phyloP scores from a whole-genome alignment of 2,888 invertebrate species.

The Tenthredo scrophulariae region DNA sequence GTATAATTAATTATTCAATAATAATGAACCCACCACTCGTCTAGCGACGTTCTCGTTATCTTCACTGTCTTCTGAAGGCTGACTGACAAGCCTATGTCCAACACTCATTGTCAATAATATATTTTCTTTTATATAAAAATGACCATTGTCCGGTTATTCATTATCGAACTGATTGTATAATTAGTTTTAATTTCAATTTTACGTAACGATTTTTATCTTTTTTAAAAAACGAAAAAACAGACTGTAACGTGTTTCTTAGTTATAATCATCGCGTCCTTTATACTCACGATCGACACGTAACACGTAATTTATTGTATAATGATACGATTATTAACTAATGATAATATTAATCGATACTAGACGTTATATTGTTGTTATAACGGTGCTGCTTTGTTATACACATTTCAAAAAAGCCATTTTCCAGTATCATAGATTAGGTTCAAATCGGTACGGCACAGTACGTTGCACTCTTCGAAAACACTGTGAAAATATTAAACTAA shows the following conservation, averaged over 20 bases:
- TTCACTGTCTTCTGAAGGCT: constrained; percentile 70
- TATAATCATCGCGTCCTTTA: neutral
- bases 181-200: neutral
- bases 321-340: neutral
- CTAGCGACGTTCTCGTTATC: constrained; percentile 67
- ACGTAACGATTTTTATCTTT: neutral
- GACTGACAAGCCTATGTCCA: constrained; percentile 68
- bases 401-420: neutral
- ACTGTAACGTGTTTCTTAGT: neutral
- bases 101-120: constrained; percentile 64
- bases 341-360: neutral
- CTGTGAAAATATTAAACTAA: neutral
- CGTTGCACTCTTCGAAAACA: neutral
- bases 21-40: constrained; percentile 64
- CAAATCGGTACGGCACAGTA: neutral
- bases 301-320: neutral
- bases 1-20: neutral
- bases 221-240: neutral
- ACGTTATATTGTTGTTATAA: neutral
- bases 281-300: neutral
- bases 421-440: neutral
- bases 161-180: neutral
- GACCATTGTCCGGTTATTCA: neutral
- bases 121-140: neutral
- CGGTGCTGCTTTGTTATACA: neutral